Conservation (phyloP, 1,140 invertebrate species). For the Cherax quadricarinatus region DNA sequence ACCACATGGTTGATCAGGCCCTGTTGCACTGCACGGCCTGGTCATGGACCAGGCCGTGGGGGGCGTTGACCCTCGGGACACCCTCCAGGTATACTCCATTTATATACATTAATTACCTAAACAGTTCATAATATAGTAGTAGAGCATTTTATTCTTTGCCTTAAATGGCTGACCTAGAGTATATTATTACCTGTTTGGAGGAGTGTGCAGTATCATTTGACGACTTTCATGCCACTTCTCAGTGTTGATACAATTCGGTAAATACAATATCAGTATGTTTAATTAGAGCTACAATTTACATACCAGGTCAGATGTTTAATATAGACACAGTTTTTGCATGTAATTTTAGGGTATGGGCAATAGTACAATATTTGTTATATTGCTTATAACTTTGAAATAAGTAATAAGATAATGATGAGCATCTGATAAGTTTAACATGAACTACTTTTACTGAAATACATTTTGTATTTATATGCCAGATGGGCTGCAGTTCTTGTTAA, state of each 20-base stretch:
- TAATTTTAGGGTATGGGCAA: constrained; percentile 5
- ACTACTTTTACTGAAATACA: background rate
- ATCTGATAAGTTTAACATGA: background rate
- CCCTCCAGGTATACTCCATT: no score
- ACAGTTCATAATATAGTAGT: background rate
- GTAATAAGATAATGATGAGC: background rate
- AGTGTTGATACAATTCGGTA: background rate
- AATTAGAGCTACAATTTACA: background rate
- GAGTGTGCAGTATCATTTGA: background rate
- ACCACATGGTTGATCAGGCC: no score
- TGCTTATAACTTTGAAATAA: constrained; percentile 21
- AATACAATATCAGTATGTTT: background rate
- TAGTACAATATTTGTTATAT: constrained; percentile 31
- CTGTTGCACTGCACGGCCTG: background rate
- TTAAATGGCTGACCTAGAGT: background rate
- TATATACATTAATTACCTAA: no score
- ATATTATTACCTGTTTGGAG: background rate
- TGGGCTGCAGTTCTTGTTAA: constrained; percentile 27
- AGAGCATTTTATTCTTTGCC: background rate
- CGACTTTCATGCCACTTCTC: background rate
- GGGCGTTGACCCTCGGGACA: no score
- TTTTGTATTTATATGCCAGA: constrained; percentile 8
- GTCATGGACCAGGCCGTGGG: no score
- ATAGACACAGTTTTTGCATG: background rate
- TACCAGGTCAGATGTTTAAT: background rate